Conservation (phyloP, 2,888 invertebrate species). For the Malachius bipustulatus region DNA sequence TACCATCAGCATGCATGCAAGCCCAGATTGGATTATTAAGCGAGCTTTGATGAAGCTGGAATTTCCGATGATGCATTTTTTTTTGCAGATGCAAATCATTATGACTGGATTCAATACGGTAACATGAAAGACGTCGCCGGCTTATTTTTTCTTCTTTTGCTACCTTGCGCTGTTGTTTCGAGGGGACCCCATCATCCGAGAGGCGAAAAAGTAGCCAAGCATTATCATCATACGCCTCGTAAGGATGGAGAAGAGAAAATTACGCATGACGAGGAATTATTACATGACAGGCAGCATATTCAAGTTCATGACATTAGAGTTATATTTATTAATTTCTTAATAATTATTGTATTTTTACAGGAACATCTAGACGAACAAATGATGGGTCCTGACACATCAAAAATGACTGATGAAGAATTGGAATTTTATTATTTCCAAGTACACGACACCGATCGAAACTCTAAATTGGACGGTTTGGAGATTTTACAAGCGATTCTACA, state of each 20-base stretch:
- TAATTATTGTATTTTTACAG: conserved; percentile 23
- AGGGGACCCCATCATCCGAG: conserved; percentile 56
- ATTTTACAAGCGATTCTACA: conserved; percentile 73
- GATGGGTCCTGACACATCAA: conserved; percentile 46
- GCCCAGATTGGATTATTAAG: no score
- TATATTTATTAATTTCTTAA: background rate
- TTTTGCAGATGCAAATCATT: no score
- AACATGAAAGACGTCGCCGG: conserved; percentile 7
- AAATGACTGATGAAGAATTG: conserved; percentile 73
- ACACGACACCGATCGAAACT: conserved; percentile 85
- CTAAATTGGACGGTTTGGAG: conserved; percentile 80
- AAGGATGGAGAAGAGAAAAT: conserved; percentile 44
- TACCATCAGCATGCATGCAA: no score
- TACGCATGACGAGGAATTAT: conserved; percentile 56
- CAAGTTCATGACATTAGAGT: conserved; percentile 40
- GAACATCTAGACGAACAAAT: conserved; percentile 35
- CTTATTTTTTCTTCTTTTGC: conserved; percentile 4
- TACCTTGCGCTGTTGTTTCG: conserved; percentile 13
- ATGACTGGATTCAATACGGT: no score
- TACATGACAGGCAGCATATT: conserved; percentile 53
- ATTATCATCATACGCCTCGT: conserved; percentile 49
- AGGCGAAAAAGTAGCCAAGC: conserved; percentile 37
- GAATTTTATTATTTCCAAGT: conserved; percentile 77
- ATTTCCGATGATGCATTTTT: no score
- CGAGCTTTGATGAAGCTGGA: no score